Percentiles rank a stretch among this genome's conserved stretches.
These are phyloP conservation scores for Takifugu bimaculatus DNA, from an alignment of 2,113 vertebrate species.

Conservation along the genomic window DNA sequence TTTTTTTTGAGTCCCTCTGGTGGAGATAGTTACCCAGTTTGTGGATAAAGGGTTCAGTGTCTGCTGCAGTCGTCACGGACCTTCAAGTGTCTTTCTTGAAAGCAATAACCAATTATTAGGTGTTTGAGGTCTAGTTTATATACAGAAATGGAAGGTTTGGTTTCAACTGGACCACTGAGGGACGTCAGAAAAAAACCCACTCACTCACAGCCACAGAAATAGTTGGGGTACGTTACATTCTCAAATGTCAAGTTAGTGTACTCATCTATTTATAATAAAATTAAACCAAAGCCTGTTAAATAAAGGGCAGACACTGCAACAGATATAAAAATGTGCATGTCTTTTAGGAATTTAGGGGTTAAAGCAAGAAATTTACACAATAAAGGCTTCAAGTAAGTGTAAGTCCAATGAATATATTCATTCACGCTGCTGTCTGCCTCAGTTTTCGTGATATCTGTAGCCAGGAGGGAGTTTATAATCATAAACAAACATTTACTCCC, in stretches of 20 bases:
- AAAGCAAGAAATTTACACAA: constrained; percentile 19
- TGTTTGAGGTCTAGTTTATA: constrained; percentile 35
- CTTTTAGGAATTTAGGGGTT: constrained; percentile 18
- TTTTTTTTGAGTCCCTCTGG: constrained; percentile 12
- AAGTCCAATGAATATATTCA: constrained; percentile 38
- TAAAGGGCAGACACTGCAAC: constrained; percentile 30
- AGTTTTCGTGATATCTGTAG: constrained; percentile 33
- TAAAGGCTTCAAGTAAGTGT: constrained; percentile 57
- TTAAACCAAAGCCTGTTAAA: constrained; percentile 37
- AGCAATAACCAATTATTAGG: constrained; percentile 30
- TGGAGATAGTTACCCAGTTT: constrained; percentile 32
- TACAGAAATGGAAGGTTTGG: constrained; percentile 32
- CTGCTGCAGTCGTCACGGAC: constrained; percentile 25
- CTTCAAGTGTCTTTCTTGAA: constrained; percentile 40
- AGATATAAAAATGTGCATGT: constrained; percentile 31
- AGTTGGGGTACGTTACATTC: constrained; percentile 17
- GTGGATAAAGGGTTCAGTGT: constrained; percentile 39
- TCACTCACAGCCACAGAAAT: background rate
- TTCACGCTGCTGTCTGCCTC: constrained; percentile 27
- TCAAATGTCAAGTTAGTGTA: constrained; percentile 16
- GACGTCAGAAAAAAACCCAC: constrained; percentile 35
- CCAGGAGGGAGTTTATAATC: constrained; percentile 49
- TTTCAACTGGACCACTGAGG: constrained; percentile 29
- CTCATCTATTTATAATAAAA: constrained; percentile 41
- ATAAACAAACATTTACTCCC: constrained; percentile 45